Base-by-base conservation (phyloP, 2,888 invertebrate species). In the Agrilus biguttatus region DNA sequence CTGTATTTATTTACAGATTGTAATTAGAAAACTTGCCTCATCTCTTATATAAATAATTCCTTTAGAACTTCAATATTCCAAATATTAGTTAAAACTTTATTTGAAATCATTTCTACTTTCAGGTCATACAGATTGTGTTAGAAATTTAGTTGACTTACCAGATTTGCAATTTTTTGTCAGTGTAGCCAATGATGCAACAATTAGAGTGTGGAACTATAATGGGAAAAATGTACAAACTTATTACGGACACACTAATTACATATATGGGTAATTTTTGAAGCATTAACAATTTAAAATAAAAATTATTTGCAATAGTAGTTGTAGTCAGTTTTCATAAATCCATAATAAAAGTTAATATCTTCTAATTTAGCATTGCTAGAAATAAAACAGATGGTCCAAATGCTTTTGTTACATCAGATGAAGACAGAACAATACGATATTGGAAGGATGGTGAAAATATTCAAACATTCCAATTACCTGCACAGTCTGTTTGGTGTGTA, bases 71-170 rank as follows among this genome's bases (percentile, higher is more conserved):
- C 17, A 17, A 17, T 17, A 17, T 17, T 17, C 17, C 17, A 17
- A 4, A 17, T 17, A 4, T 17, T 2, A 14, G n/a, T n/a, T n/a
- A n/a, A n/a, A n/a, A n/a, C n/a, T n/a, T n/a, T n/a, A n/a, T n/a
- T n/a, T n/a, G n/a, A n/a, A n/a, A n/a, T n/a, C n/a, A 34, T 43
- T 42, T 28, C 37, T 49, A 43, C 47, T 70, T 63, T 36, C 60
- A 73, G 91, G 93, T 5, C 97, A 97, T 62, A 83, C 80, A 2
- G 97, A 97, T 59, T 93, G 93, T 67, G 90, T 97, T 0, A 72
- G 97, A 59, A 83, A 77, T 19, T 60, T 97, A 28, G 75, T 79
- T 1, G 74, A 80, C 2, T 58, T 66, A 44, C 68, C 89, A 8
- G 78, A 75, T 42, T 62, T 74, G n/a, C 75, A 78, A 34, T 75